Conservation (phyloP, 2,888 invertebrate species). For the Petrophora chlorosata region DNA sequence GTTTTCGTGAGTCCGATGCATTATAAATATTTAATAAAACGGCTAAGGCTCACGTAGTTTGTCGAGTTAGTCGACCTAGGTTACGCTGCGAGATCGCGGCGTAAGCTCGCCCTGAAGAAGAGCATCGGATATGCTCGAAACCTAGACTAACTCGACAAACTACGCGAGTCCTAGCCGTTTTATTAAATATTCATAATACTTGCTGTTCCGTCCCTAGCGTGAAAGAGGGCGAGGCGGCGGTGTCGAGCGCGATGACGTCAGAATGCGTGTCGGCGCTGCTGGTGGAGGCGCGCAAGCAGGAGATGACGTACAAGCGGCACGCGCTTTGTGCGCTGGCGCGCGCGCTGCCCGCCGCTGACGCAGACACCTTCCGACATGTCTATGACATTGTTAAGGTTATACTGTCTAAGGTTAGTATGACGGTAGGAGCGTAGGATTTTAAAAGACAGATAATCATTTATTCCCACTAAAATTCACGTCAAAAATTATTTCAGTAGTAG, state of each 20-base stretch:
- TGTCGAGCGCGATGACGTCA: slow-evolving; percentile 58
- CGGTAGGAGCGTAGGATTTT: background rate
- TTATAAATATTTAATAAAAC: too few relatives aligned
- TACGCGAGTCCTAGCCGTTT: too few relatives aligned
- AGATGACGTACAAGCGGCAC: slow-evolving; percentile 88
- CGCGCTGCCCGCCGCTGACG: slow-evolving; percentile 88
- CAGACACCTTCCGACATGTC: slow-evolving; percentile 91
- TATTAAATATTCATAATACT: background rate
- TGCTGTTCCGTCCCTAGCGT: slow-evolving; percentile 46
- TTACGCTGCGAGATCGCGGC: too few relatives aligned
- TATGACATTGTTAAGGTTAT: slow-evolving; percentile 90
- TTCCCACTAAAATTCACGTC: too few relatives aligned
- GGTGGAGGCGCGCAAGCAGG: slow-evolving; percentile 92
- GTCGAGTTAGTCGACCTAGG: too few relatives aligned
- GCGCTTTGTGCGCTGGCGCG: slow-evolving; percentile 89
- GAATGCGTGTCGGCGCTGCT: slow-evolving; percentile 88
- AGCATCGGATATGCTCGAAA: too few relatives aligned
- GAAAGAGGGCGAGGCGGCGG: slow-evolving; percentile 59
- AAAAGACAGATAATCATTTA: too few relatives aligned
- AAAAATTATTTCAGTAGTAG: too few relatives aligned
- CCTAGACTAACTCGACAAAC: too few relatives aligned
- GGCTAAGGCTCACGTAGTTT: too few relatives aligned
- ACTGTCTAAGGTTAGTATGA: slow-evolving; percentile 27
- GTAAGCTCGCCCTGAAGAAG: too few relatives aligned
- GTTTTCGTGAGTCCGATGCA: too few relatives aligned